Evolutionary conservation across 1,140 invertebrate genomes (phyloP).

Genomic region (Goniozus legneri): DNA sequence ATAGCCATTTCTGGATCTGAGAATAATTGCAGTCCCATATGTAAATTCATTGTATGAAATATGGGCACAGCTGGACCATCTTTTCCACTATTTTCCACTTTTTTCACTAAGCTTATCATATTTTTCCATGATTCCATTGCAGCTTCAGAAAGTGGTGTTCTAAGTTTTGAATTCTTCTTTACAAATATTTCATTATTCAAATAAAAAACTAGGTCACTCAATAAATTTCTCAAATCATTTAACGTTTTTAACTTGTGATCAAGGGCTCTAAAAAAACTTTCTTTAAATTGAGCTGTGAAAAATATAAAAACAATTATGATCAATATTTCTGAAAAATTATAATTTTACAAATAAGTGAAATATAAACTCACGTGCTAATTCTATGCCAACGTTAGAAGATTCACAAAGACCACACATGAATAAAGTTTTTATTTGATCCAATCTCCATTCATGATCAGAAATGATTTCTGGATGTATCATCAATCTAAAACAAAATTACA

Average conservation of each 20-base stretch:
- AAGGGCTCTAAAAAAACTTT: constrained; percentile 63
- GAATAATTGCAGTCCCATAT: constrained; percentile 71
- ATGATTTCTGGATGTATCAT: constrained; percentile 60
- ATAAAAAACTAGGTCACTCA: constrained; percentile 57
- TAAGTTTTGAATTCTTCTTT: constrained; percentile 48
- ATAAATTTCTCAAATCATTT: constrained; percentile 56
- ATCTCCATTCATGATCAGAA: constrained; percentile 62
- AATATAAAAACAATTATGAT: constrained; percentile 9
- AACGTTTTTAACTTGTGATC: constrained; percentile 63
- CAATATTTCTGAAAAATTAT: neutral
- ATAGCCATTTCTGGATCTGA: constrained; percentile 64
- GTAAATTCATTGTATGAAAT: constrained; percentile 65
- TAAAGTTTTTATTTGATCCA: constrained; percentile 63
- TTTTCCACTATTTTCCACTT: constrained; percentile 45
- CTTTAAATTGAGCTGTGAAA: constrained; percentile 53
- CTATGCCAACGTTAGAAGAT: constrained; percentile 55
- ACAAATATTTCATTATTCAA: constrained; percentile 52
- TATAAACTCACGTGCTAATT: constrained; percentile 57
- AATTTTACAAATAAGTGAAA: constrained; percentile 14
- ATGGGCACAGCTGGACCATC: constrained; percentile 44
- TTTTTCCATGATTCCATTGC: constrained; percentile 61
- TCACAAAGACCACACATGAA: constrained; percentile 65
- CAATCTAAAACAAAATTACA: constrained; percentile 54
- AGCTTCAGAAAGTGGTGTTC: constrained; percentile 54
- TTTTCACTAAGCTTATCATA: constrained; percentile 54